These are phyloP conservation scores for Coracias cyanogaster DNA, from an alignment of 2,797 vertebrate genomes.

Conservation along the genomic window DNA sequence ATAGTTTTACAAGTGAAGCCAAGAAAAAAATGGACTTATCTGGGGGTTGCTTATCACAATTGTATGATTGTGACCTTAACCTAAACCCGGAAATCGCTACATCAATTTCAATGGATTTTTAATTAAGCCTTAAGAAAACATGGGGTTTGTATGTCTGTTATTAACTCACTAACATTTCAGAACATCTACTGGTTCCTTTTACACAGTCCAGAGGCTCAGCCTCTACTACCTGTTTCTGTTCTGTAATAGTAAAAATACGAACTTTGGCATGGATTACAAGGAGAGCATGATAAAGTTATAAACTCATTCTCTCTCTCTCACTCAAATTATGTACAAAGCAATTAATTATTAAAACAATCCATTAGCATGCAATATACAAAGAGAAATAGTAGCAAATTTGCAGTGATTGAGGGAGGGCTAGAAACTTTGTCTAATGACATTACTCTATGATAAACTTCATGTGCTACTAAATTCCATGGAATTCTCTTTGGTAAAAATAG, in stretches of 20 bases:
- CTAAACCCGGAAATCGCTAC: neutral
- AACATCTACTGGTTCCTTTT: neutral
- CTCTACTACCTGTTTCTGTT: neutral
- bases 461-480: neutral
- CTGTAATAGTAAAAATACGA: neutral
- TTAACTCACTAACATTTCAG: neutral
- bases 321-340: neutral
- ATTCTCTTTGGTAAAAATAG: neutral
- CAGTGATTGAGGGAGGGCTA: neutral
- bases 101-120: neutral
- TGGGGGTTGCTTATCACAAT: neutral
- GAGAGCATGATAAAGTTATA: neutral
- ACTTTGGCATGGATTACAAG: neutral
- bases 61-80: neutral
- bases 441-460: neutral
- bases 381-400: neutral
- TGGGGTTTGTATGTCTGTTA: neutral
- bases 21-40: neutral
- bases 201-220: neutral
- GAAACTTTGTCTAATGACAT: neutral
- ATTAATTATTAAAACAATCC: neutral
- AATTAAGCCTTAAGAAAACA: neutral
- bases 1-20: neutral
- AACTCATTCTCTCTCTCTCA: neutral
- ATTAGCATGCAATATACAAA: neutral